These are phyloP conservation scores for Kradibia gibbosae DNA, from an alignment of 1,140 invertebrate species.

Conservation along the genomic window DNA sequence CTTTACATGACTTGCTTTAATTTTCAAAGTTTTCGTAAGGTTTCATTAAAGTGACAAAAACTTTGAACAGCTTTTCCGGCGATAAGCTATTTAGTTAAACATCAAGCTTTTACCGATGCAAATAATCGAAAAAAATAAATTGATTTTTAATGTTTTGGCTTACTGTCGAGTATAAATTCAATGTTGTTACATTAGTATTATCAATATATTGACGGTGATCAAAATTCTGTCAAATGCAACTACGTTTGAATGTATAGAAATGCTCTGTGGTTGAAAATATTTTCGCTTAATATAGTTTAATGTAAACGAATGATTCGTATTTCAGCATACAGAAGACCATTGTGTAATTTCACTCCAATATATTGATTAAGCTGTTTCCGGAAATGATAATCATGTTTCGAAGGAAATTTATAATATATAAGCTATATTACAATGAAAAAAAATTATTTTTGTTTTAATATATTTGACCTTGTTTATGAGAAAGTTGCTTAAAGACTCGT, in stretches of 20 bases:
- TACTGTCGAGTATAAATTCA: neutral
- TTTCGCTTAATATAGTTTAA: no score
- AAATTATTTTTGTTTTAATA: neutral
- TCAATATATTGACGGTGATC: no score
- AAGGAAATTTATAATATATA: neutral
- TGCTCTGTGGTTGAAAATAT: no score
- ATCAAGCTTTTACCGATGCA: constrained; percentile 6
- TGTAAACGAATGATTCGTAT: no score
- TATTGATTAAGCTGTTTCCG: neutral
- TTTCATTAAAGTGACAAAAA: constrained; percentile 12
- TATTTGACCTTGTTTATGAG: neutral
- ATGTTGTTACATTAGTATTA: no score
- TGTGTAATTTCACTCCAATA: neutral
- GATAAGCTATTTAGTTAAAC: neutral
- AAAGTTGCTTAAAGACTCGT: neutral
- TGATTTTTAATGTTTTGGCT: constrained; percentile 25
- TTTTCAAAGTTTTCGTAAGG: constrained; percentile 11
- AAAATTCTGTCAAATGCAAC: no score
- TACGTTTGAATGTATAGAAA: no score
- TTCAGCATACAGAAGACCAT: neutral
- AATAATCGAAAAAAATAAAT: neutral
- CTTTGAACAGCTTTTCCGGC: neutral
- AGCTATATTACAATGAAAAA: neutral
- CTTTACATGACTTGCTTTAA: constrained; percentile 34
- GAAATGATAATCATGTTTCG: neutral